These are phyloP conservation scores for Rhyacophila brunnea DNA, from an alignment of 1,140 invertebrate genomes.

Conservation along the genomic window DNA sequence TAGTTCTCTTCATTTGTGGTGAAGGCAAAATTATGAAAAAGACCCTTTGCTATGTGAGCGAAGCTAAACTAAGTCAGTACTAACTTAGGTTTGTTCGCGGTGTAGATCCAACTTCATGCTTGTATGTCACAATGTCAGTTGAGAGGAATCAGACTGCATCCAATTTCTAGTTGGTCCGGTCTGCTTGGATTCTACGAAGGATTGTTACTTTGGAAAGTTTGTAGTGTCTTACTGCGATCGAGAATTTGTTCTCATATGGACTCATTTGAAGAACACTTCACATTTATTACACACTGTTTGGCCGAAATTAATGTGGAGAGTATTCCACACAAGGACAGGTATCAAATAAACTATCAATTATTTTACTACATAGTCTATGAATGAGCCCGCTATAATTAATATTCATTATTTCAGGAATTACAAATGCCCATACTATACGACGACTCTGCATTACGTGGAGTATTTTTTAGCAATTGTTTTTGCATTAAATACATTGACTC, in stretches of 20 bases:
- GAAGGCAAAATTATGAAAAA: no score
- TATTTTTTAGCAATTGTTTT: constrained; percentile 28
- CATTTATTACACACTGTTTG: not conserved
- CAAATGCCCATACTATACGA: constrained; percentile 32
- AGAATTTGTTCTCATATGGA: not conserved
- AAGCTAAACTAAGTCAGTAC: no score
- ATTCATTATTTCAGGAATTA: constrained; percentile 21
- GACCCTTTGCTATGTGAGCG: no score
- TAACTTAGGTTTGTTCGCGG: no score
- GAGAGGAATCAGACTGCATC: no score
- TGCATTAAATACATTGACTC: constrained; percentile 31
- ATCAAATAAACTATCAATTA: constrained; percentile 9
- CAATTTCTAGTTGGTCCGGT: no score
- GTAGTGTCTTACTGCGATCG: not conserved
- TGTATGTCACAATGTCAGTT: no score
- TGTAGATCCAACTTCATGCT: no score
- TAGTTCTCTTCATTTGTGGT: no score
- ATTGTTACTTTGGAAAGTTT: not conserved
- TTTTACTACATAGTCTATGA: not conserved
- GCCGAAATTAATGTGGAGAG: not conserved
- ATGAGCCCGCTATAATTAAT: no score
- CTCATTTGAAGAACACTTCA: not conserved
- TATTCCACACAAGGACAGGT: not conserved
- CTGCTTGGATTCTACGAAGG: no score
- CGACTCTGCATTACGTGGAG: constrained; percentile 27